phyloP scores from a whole-genome alignment of 53 echinoderm and acorn worm genomes.

The Hippasteria phrygiana region DNA sequence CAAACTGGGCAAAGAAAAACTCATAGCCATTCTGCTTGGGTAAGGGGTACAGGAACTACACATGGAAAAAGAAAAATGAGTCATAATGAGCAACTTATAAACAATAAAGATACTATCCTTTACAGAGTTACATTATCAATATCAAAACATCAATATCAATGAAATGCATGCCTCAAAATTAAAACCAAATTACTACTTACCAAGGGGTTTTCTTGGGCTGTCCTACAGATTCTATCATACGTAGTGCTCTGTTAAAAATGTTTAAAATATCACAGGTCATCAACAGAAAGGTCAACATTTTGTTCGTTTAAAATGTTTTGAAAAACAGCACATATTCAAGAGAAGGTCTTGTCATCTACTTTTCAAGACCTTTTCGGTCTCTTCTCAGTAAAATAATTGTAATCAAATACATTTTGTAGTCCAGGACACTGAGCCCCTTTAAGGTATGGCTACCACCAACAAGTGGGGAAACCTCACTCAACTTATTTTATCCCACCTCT shows the following conservation, averaged over 20 bases:
- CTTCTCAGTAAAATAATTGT: too few relatives aligned
- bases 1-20: constrained; percentile 94
- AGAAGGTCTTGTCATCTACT: too few relatives aligned
- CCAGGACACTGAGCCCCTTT: too few relatives aligned
- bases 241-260: constrained; percentile 62
- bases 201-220: constrained; percentile 74
- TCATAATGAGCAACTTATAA: not conserved
- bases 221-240: constrained; percentile 76
- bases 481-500: too few relatives aligned
- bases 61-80: not conserved
- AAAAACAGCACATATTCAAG: too few relatives aligned
- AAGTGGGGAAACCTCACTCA: too few relatives aligned
- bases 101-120: not conserved
- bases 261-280: not conserved
- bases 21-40: constrained; percentile 86
- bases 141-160: not conserved
- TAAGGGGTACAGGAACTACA: constrained; percentile 90
- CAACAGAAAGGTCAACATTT: too few relatives aligned
- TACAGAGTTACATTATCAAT: not conserved
- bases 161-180: not conserved
- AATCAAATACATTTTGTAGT: too few relatives aligned
- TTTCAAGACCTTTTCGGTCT: too few relatives aligned
- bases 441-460: too few relatives aligned
- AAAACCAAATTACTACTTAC: constrained; percentile 49
- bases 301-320: too few relatives aligned